Evolutionary conservation across 2,797 vertebrate species (phyloP).

Genomic region (Danio albolineatus): DNA sequence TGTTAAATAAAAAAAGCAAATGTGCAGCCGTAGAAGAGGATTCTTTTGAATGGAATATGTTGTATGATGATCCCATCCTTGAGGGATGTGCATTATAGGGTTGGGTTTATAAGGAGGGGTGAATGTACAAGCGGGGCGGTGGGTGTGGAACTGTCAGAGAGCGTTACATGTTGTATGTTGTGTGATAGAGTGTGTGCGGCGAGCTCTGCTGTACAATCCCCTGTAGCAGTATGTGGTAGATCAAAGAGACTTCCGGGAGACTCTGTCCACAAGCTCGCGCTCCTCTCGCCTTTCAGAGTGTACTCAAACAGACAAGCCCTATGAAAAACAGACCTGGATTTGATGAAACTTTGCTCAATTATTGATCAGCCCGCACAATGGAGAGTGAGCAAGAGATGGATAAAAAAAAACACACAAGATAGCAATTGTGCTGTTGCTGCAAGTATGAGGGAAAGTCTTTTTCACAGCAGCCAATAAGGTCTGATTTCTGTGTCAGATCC

Average conservation of each 20-base stretch:
- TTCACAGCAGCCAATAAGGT: slow-evolving; percentile 46
- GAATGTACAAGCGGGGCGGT: neutral
- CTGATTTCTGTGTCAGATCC: slow-evolving; percentile 17
- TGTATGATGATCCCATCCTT: neutral
- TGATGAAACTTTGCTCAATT: slow-evolving; percentile 77
- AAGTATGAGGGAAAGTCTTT: slow-evolving; percentile 53
- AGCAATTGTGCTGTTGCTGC: slow-evolving; percentile 58
- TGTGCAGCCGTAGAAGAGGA: too few relatives aligned
- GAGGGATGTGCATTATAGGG: neutral
- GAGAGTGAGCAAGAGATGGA: slow-evolving; percentile 56
- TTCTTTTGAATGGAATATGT: neutral
- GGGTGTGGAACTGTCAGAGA: slow-evolving; percentile 7
- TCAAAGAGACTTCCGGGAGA: slow-evolving; percentile 59
- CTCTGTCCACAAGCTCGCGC: slow-evolving; percentile 50
- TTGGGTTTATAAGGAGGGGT: neutral
- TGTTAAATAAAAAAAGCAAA: too few relatives aligned
- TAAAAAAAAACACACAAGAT: slow-evolving; percentile 56
- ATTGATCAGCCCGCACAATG: slow-evolving; percentile 73
- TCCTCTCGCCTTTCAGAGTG: slow-evolving; percentile 55
- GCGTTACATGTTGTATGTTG: slow-evolving; percentile 27
- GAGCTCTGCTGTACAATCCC: slow-evolving; percentile 43
- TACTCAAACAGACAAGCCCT: slow-evolving; percentile 62
- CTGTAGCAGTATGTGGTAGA: slow-evolving; percentile 56
- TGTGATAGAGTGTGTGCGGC: neutral
- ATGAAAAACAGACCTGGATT: slow-evolving; percentile 71